Base-by-base conservation (phyloP, 1,140 invertebrate species). In the Phenacoccus solenopsis region DNA sequence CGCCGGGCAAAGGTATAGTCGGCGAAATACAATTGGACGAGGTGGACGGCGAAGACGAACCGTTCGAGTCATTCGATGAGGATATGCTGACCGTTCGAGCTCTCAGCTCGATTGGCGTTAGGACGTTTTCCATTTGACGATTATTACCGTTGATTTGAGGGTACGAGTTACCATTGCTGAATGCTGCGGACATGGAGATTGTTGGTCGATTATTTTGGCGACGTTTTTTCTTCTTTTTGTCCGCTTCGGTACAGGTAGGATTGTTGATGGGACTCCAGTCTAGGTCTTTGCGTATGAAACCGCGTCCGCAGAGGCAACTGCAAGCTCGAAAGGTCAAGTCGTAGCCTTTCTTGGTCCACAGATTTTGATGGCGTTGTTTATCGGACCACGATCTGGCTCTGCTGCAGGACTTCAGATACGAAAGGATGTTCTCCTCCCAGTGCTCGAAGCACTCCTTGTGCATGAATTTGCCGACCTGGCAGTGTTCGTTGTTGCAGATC, bases 341-440 rank as follows among this genome's bases (percentile, higher is more conserved):
- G 81, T 96, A 97, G 13, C 94, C 94, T 79, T 96, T 96, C 80
- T 97, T 96, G 38, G 94, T 96, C 95, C 95, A 98, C 70, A 98
- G 81, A 78, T 98, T 96, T 80, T 97, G 94, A 73, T 91, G 85
- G 20, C 94, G 84, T 49, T 98, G 94, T 61, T 93, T 84, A 78
- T 97, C 94, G 25, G 91, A 94, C 94, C 94, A 97, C 69, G 89
- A 92, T 20, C 94, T 84, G 1, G 93, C 93, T 20, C 94, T 81
- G 13, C 93, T 93, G 80, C 90, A 93, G 7, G 89, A 89, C 76
- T 94, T 91, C 59, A 97, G 83, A 76, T 92, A 95, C 32, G 88
- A 87, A 71, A 96, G 83, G 20, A 97, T 89, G 5, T 86, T 84
- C 77, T 89, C 86, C 80, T 98, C 94, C 92, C 93, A 98, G 67